Percentiles rank a stretch among this genome's conserved stretches.
phyloP scores from a whole-genome alignment of 2,888 invertebrate species.

The Octodonta nipae region DNA sequence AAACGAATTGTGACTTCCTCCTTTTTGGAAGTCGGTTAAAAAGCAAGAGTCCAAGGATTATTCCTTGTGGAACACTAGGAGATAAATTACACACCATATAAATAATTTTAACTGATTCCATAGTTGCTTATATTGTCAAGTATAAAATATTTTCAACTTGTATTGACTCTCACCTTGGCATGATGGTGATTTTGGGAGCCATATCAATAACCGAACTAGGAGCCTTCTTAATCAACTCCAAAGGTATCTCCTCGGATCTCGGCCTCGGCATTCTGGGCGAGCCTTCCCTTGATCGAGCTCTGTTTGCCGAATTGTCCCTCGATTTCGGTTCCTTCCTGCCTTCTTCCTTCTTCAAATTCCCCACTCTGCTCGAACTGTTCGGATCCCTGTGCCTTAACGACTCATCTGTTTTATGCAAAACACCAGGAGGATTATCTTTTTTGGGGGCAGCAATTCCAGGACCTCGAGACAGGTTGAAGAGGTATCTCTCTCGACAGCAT shows the following conservation, averaged over 20 bases:
- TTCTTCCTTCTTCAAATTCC: slow-evolving; percentile 19
- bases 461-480: slow-evolving; percentile 30
- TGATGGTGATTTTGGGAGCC: slow-evolving; percentile 31
- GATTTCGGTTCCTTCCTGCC: slow-evolving; percentile 16
- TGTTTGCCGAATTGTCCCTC: slow-evolving; percentile 19
- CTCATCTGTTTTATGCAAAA: slow-evolving; percentile 30
- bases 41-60: too few relatives aligned
- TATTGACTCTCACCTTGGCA: slow-evolving; percentile 30
- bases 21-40: too few relatives aligned
- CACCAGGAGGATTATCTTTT: slow-evolving; percentile 32
- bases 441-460: slow-evolving; percentile 37
- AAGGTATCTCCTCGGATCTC: slow-evolving; percentile 65
- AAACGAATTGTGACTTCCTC: too few relatives aligned
- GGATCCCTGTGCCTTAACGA: slow-evolving; percentile 19
- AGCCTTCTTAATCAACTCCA: slow-evolving; percentile 60
- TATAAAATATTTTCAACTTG: too few relatives aligned
- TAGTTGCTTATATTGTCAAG: too few relatives aligned
- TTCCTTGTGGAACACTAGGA: too few relatives aligned
- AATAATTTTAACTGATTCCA: too few relatives aligned
- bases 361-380: slow-evolving; percentile 25
- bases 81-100: too few relatives aligned
- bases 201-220: slow-evolving; percentile 38
- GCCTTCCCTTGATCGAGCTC: slow-evolving; percentile 49
- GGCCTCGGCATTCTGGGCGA: slow-evolving; percentile 62
- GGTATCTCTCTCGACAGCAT: slow-evolving; percentile 28